These are phyloP conservation scores for Hymenopus coronatus DNA, from an alignment of 2,888 invertebrate genomes.

Conservation along the genomic window DNA sequence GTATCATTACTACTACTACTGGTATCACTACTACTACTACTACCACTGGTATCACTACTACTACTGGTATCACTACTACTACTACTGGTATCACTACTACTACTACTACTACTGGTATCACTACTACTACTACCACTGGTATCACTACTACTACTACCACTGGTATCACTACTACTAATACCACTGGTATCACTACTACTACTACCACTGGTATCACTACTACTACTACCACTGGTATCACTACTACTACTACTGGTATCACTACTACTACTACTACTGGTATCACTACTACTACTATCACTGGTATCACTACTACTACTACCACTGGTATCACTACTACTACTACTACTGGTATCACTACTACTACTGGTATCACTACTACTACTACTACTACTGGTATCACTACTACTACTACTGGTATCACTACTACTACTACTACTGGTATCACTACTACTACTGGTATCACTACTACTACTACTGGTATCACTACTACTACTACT, in stretches of 20 bases:
- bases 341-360: not conserved
- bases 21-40: too few relatives aligned
- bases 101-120: too few relatives aligned
- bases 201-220: not conserved
- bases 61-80: too few relatives aligned
- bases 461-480: not conserved
- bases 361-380: not conserved
- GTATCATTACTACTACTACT: too few relatives aligned
- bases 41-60: too few relatives aligned
- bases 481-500: not conserved
- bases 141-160: not conserved
- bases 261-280: too few relatives aligned
- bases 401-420: not conserved
- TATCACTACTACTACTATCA: not conserved
- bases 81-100: too few relatives aligned
- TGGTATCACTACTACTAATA: not conserved
- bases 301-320: not conserved
- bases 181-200: not conserved
- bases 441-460: not conserved
- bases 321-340: not conserved
- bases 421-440: not conserved
- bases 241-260: too few relatives aligned
- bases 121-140: too few relatives aligned
- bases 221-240: too few relatives aligned
- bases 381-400: not conserved